These are phyloP conservation scores for Edolisoma coerulescens DNA, from an alignment of 2,113 vertebrate species.

Conservation along the genomic window DNA sequence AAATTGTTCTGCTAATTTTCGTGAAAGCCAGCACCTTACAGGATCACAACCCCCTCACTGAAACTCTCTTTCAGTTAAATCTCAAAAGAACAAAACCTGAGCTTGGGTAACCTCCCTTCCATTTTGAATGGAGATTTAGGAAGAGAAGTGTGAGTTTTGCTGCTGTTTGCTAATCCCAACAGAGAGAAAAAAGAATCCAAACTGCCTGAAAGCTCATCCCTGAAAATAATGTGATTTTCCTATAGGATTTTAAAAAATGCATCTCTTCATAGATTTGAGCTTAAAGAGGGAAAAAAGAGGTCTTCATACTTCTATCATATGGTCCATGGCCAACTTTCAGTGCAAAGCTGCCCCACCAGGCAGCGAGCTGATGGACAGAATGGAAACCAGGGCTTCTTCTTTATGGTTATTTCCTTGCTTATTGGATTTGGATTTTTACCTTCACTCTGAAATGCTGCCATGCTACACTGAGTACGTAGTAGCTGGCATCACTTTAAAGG, in stretches of 20 bases:
- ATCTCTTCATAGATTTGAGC: background rate
- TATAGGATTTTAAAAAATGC: background rate
- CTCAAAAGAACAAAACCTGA: slow-evolving; percentile 12
- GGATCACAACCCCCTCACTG: background rate
- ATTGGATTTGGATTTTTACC: slow-evolving; percentile 54
- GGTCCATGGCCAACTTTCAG: background rate
- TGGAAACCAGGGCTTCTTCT: background rate
- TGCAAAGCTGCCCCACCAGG: slow-evolving; percentile 38
- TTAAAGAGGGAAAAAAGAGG: background rate
- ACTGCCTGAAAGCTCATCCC: slow-evolving; percentile 18
- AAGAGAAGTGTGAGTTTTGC: background rate
- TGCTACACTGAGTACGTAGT: background rate
- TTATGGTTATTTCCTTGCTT: slow-evolving; percentile 52
- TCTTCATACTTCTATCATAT: background rate
- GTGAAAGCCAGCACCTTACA: background rate
- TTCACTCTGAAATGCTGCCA: slow-evolving; percentile 36
- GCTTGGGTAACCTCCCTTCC: background rate
- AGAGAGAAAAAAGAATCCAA: slow-evolving; percentile 18
- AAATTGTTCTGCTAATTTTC: slow-evolving; percentile 3
- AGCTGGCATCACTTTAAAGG: slow-evolving; percentile 58
- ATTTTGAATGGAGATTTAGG: slow-evolving; percentile 9
- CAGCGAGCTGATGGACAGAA: background rate
- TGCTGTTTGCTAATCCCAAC: slow-evolving; percentile 18
- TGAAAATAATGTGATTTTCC: slow-evolving; percentile 50
- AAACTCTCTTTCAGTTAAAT: background rate